Percentiles rank a stretch among this genome's conserved stretches.
These are phyloP conservation scores for Ornithoptera priamus DNA, from an alignment of 2,888 invertebrate genomes.

Conservation along the genomic window DNA sequence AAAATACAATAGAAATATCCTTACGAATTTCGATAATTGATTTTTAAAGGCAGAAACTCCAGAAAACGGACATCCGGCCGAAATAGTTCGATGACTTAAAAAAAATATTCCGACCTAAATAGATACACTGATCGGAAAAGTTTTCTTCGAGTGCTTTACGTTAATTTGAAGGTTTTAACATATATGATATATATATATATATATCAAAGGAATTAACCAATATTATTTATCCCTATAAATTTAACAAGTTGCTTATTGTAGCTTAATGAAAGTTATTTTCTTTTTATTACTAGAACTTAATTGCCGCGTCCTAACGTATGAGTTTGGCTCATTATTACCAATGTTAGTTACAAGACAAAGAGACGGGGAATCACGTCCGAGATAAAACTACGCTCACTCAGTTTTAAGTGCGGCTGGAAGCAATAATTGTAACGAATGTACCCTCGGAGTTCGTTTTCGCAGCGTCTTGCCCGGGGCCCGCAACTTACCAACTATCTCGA, in stretches of 20 bases:
- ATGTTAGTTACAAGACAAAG: slow-evolving; percentile 17
- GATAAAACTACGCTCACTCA: slow-evolving; percentile 45
- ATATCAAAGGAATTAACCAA: too few relatives aligned
- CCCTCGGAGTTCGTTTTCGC: slow-evolving; percentile 47
- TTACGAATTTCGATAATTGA: too few relatives aligned
- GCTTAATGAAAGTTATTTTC: background rate
- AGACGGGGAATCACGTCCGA: slow-evolving; percentile 47
- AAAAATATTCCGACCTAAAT: too few relatives aligned
- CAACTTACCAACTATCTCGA: slow-evolving; percentile 40
- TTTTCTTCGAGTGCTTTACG: too few relatives aligned
- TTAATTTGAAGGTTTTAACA: too few relatives aligned
- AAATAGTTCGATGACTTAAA: too few relatives aligned
- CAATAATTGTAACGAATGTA: slow-evolving; percentile 57
- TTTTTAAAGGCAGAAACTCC: too few relatives aligned
- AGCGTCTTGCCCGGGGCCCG: slow-evolving; percentile 38
- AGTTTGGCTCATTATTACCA: slow-evolving; percentile 20
- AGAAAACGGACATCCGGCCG: too few relatives aligned
- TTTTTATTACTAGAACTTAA: background rate
- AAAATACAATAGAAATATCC: too few relatives aligned
- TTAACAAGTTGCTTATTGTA: background rate
- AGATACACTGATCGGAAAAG: too few relatives aligned
- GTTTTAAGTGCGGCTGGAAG: slow-evolving; percentile 43
- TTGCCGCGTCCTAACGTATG: slow-evolving; percentile 2
- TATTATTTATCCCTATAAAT: background rate
- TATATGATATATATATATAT: too few relatives aligned